Evolutionary conservation across 2,888 invertebrate genomes (phyloP).

Genomic region (Schrankia costaestrigalis): DNA sequence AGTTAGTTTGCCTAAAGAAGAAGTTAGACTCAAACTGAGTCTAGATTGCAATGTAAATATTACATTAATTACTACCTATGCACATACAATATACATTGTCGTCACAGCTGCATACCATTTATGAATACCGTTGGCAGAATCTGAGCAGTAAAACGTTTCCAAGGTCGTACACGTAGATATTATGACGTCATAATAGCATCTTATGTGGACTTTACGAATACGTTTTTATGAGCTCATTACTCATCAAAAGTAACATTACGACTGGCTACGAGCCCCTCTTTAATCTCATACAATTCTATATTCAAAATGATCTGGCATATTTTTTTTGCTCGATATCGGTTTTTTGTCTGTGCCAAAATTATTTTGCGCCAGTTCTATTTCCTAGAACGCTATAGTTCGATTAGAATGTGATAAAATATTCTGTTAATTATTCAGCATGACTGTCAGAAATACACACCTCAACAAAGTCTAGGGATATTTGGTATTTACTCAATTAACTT

Average conservation of each 20-base stretch:
- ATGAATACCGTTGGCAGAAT: slow-evolving; percentile 17
- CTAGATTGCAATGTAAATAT: no score
- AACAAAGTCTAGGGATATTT: no score
- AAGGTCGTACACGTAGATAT: slow-evolving; percentile 12
- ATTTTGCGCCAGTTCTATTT: neutral
- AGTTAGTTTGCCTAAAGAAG: no score
- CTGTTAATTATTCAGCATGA: no score
- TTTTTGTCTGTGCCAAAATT: neutral
- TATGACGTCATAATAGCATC: slow-evolving; percentile 19
- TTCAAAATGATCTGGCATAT: neutral
- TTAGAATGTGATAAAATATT: no score
- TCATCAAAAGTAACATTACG: slow-evolving; percentile 7
- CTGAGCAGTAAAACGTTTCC: slow-evolving; percentile 17
- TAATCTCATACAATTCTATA: slow-evolving; percentile 3
- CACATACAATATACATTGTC: neutral
- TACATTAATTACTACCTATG: no score
- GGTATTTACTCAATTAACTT: no score
- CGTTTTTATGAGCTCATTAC: slow-evolving; percentile 10
- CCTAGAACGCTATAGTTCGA: no score
- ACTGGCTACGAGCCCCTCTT: slow-evolving; percentile 1
- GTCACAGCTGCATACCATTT: slow-evolving; percentile 25
- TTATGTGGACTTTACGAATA: slow-evolving; percentile 12
- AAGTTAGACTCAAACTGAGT: no score
- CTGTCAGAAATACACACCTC: no score
- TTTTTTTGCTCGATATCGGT: neutral